Percentiles rank a stretch among this genome's conserved stretches.
Evolutionary conservation across 2,113 vertebrate species (phyloP).

Genomic region (Lycaon pictus): DNA sequence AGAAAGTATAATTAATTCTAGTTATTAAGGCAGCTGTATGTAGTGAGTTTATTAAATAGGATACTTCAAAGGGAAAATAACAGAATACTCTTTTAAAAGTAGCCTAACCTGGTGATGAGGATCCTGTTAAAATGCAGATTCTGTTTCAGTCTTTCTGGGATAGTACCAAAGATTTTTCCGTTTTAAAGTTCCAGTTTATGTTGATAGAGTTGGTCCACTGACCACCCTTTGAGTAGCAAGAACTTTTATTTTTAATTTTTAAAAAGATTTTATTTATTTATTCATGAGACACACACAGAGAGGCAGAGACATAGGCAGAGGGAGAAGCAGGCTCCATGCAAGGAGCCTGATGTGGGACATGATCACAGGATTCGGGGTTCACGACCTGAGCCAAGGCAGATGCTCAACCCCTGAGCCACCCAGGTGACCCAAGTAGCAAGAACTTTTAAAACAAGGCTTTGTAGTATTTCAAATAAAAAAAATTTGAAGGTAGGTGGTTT

Average conservation of each 20-base stretch:
- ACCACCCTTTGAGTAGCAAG: not conserved
- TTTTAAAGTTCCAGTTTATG: not conserved
- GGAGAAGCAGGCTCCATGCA: too few species aligned
- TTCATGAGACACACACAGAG: too few species aligned
- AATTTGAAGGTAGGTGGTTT: not conserved
- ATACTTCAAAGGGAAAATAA: not conserved
- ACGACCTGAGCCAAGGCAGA: too few species aligned
- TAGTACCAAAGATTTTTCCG: not conserved
- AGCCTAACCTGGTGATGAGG: not conserved
- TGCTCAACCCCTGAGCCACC: too few species aligned
- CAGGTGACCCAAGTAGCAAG: not conserved
- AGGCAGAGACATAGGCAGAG: too few species aligned
- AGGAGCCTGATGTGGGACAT: too few species aligned
- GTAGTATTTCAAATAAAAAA: not conserved
- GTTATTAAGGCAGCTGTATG: not conserved
- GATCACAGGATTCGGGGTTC: too few species aligned
- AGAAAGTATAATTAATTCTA: not conserved
- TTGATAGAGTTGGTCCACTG: not conserved
- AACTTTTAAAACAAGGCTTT: not conserved
- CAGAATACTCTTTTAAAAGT: not conserved
- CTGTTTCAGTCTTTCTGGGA: not conserved
- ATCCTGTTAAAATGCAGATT: constrained; percentile 1
- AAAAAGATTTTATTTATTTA: too few species aligned
- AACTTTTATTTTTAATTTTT: not conserved
- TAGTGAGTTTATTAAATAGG: not conserved